phyloP scores from a whole-genome alignment of 2,113 vertebrate species.

The Azemiops feae region DNA sequence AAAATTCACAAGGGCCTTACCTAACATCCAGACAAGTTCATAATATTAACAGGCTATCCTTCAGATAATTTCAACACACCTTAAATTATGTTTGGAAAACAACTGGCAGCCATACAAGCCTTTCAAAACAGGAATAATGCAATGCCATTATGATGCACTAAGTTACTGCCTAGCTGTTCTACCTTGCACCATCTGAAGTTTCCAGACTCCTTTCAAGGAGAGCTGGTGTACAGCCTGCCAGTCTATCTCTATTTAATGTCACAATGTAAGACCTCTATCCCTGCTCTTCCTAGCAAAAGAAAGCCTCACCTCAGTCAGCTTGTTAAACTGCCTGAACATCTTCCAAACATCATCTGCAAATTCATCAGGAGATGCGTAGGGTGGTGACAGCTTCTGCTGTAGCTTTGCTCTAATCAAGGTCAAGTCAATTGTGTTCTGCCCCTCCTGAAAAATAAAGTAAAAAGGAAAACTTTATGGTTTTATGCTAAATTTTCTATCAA shows the following conservation, averaged over 20 bases:
- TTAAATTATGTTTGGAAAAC: no score
- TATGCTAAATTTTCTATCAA: not conserved
- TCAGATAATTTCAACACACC: no score
- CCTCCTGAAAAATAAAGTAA: conserved; percentile 44
- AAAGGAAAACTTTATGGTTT: not conserved
- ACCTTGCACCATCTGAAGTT: no score
- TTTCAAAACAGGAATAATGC: no score
- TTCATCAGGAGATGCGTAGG: conserved; percentile 64
- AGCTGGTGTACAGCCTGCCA: no score
- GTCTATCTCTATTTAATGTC: not conserved
- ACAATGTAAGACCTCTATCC: not conserved
- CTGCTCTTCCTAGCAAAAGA: not conserved
- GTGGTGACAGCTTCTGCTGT: conserved; percentile 68
- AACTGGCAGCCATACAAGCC: no score
- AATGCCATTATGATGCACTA: no score
- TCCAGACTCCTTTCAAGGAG: no score
- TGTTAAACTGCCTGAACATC: conserved; percentile 72
- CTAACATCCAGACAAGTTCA: no score
- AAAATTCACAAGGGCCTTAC: no score
- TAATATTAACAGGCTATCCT: no score
- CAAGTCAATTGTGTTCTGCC: conserved; percentile 63
- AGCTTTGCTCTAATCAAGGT: conserved; percentile 73
- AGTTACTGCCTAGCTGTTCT: no score
- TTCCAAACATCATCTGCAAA: conserved; percentile 69
- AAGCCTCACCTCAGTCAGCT: conserved; percentile 69